Evolutionary conservation across 2,113 vertebrate species (phyloP).

Genomic region (Cricetomys ansorgei): DNA sequence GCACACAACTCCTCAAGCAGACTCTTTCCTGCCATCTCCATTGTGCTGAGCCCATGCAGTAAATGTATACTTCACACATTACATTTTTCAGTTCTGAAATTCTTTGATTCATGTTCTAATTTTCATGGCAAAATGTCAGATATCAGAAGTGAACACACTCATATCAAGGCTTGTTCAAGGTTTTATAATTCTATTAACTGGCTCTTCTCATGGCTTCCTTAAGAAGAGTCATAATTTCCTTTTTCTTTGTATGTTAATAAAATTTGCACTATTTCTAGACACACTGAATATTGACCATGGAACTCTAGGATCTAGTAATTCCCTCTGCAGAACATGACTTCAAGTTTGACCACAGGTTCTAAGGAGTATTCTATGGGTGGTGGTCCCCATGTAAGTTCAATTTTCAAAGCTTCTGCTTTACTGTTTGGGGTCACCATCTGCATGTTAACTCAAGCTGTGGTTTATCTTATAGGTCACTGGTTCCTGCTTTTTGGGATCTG

Average conservation of each 20-base stretch:
- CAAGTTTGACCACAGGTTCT: neutral
- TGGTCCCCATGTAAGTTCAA: neutral
- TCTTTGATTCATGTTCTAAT: conserved; percentile 35
- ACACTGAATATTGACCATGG: neutral
- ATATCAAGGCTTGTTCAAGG: conserved; percentile 8
- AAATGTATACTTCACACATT: neutral
- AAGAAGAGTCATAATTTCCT: conserved; percentile 13
- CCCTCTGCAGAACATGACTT: neutral
- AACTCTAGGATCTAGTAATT: neutral
- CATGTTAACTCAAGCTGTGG: neutral
- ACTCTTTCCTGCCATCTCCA: neutral
- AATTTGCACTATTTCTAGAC: neutral
- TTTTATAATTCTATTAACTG: neutral
- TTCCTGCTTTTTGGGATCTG: neutral
- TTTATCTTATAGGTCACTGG: neutral
- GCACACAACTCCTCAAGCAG: neutral
- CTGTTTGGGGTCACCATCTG: neutral
- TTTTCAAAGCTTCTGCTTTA: conserved; percentile 5
- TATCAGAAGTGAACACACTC: neutral
- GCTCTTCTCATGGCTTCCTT: neutral
- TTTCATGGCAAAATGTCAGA: neutral
- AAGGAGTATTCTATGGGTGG: neutral
- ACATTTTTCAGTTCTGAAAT: conserved; percentile 6
- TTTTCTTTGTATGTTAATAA: conserved; percentile 24
- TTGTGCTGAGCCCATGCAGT: neutral